Evolutionary conservation across 2,888 invertebrate species (phyloP).

Genomic region (Leptopilina drosophilae): DNA sequence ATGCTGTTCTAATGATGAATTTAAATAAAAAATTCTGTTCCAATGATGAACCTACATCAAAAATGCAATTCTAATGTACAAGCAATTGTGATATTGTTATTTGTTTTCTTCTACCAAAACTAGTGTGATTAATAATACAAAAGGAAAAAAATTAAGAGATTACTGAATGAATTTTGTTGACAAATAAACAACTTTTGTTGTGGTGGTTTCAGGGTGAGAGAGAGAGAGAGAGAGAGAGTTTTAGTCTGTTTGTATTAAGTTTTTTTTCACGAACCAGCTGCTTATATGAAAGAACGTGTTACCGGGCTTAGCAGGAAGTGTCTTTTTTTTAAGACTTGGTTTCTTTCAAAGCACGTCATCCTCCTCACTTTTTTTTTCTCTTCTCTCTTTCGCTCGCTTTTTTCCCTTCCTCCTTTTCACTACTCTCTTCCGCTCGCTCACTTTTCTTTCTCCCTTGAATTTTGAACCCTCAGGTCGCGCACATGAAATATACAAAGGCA

Average conservation of each 20-base stretch:
- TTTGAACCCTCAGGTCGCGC: constrained; percentile 47
- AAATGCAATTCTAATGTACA: too few species aligned
- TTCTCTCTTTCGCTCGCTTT: constrained; percentile 3
- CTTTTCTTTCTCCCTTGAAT: constrained; percentile 35
- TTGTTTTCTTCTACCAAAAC: too few species aligned
- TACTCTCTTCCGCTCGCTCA: constrained; percentile 37
- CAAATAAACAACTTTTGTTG: too few species aligned
- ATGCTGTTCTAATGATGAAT: too few species aligned
- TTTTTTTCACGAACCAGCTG: not conserved
- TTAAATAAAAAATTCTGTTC: too few species aligned
- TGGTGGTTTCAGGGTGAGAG: not conserved
- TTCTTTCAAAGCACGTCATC: constrained; percentile 44
- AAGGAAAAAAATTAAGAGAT: too few species aligned
- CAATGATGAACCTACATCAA: too few species aligned
- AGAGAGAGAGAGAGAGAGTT: not conserved
- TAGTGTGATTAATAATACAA: too few species aligned
- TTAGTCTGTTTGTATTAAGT: not conserved
- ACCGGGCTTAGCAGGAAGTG: constrained; percentile 22
- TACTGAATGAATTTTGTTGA: too few species aligned
- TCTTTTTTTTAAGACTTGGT: constrained; percentile 32
- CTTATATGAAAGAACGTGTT: constrained; percentile 21
- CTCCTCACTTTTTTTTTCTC: constrained; percentile 33
- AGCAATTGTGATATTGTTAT: too few species aligned
- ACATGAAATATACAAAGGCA: constrained; percentile 50
- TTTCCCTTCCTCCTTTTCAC: constrained; percentile 27